Evolutionary conservation across 2,888 invertebrate genomes (phyloP).

Genomic region (Saturnia pavonia): DNA sequence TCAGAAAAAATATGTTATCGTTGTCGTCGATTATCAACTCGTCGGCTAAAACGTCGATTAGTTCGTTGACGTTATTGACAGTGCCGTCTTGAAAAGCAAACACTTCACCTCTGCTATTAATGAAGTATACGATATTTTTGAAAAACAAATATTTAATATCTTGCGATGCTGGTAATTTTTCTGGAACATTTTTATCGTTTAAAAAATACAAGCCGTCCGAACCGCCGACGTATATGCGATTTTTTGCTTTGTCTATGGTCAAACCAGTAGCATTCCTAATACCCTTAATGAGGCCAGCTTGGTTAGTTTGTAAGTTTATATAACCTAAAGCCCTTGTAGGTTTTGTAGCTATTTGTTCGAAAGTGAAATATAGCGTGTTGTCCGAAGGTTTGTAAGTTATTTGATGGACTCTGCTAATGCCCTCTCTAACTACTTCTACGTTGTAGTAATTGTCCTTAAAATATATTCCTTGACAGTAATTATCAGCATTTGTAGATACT

Average conservation of each 20-base stretch:
- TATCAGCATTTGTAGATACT: conserved; percentile 42
- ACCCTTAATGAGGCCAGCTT: conserved; percentile 54
- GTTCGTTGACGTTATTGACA: conserved; percentile 48
- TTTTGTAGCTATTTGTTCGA: conserved; percentile 50
- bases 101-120: conserved; percentile 53
- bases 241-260: conserved; percentile 57
- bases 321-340: conserved; percentile 54
- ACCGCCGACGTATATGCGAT: conserved; percentile 63
- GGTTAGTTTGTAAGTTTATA: conserved; percentile 48
- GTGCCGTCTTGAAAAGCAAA: conserved; percentile 59
- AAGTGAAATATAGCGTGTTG: conserved; percentile 65
- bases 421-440: conserved; percentile 62
- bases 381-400: conserved; percentile 58
- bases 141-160: conserved; percentile 56
- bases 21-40: conserved; percentile 62
- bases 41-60: conserved; percentile 51
- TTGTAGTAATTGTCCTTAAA: conserved; percentile 61
- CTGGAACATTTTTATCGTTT: conserved; percentile 53
- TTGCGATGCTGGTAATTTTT: conserved; percentile 58
- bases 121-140: conserved; percentile 59
- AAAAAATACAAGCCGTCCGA: conserved; percentile 61
- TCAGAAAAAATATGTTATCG: conserved; percentile 60
- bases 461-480: conserved; percentile 53
- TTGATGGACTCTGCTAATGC: conserved; percentile 58
- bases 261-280: conserved; percentile 66